Base-by-base conservation (phyloP, 2,888 invertebrate genomes). In the Tenthredo livida region DNA sequence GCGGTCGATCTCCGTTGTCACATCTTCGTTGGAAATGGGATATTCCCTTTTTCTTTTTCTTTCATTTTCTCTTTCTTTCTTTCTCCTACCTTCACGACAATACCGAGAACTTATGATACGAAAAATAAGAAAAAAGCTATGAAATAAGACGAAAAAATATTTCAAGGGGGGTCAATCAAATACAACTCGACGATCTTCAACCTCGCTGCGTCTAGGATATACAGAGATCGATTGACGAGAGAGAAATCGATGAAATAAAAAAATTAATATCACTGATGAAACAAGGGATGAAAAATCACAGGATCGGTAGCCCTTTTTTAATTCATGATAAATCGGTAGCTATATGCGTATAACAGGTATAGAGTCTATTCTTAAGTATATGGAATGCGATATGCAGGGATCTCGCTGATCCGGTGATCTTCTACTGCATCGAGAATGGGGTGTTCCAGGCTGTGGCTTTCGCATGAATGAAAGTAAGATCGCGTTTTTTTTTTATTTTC, bases 401-500 rank as follows among this genome's bases (percentile, higher is more conserved):
- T 67, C 33, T 17, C 1, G 33, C 33, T 9, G 29, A 33, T 54
- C 77, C 33, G 50, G 33, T 54, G 29, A 54, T 50, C 5, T 73
- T 73, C 77, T 33, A 33, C 77, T 77, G 77, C 77, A 77, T 54
- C 29, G 54, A 50, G 54, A 33, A 33, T 50, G n/a, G 29, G 77
- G 17, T 54, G 50, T 77, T 77, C 77, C 50, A 54, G 54, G 9
- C 77, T 17, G 77, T 77, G 77, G 54, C 33, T 77, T 77, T 54
- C 29, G 29, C 33, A 17, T 77, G 54, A 77, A 77, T 77, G 77
- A 17, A 77, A 50, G 29, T 4, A 29, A 77, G 50, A 54, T 50
- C 29, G 29, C 25, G 12, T 25, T 43, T 72, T 33, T 43, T 43
- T 43, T 12, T 40, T 40, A 9, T 4, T 40, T 40, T 40, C 10